A percentile compares a stretch with the other conserved stretches of the same genome.
These are phyloP conservation scores for Megalopta genalis DNA, from an alignment of 1,140 invertebrate species.

Conservation along the genomic window DNA sequence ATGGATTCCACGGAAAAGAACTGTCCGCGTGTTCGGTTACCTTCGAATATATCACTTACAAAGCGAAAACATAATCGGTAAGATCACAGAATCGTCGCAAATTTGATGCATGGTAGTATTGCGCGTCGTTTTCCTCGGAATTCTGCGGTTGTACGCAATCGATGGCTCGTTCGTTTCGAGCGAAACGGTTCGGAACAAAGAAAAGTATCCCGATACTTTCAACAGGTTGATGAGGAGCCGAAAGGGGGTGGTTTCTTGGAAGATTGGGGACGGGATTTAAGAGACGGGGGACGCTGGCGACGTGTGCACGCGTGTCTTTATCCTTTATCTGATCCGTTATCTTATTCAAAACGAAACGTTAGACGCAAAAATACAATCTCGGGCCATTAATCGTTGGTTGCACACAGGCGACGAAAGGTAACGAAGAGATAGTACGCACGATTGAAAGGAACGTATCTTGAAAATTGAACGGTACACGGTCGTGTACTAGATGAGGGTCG, in stretches of 20 bases:
- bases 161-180: slow-evolving; percentile 10
- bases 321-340: not conserved
- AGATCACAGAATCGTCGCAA: slow-evolving; percentile 63
- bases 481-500: slow-evolving; percentile 35
- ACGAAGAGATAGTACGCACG: slow-evolving; percentile 31
- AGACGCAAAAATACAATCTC: slow-evolving; percentile 52
- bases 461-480: slow-evolving; percentile 31
- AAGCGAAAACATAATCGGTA: slow-evolving; percentile 57
- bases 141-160: slow-evolving; percentile 2
- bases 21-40: slow-evolving; percentile 22
- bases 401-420: slow-evolving; percentile 12
- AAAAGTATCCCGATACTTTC: slow-evolving; percentile 40
- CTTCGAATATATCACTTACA: slow-evolving; percentile 49
- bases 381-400: slow-evolving; percentile 16
- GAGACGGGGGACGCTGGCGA: not conserved
- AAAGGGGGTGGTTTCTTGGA: not conserved
- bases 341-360: slow-evolving; percentile 44
- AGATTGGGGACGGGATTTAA: not conserved
- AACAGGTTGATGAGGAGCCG: not conserved
- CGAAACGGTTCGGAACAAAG: slow-evolving; percentile 41
- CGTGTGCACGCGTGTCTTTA: not conserved
- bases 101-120: slow-evolving; percentile 45
- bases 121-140: slow-evolving; percentile 21
- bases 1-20: slow-evolving; percentile 50
- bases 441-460: slow-evolving; percentile 46